Evolutionary conservation across 2,113 vertebrate species (phyloP).

Genomic region (Theristicus caerulescens): DNA sequence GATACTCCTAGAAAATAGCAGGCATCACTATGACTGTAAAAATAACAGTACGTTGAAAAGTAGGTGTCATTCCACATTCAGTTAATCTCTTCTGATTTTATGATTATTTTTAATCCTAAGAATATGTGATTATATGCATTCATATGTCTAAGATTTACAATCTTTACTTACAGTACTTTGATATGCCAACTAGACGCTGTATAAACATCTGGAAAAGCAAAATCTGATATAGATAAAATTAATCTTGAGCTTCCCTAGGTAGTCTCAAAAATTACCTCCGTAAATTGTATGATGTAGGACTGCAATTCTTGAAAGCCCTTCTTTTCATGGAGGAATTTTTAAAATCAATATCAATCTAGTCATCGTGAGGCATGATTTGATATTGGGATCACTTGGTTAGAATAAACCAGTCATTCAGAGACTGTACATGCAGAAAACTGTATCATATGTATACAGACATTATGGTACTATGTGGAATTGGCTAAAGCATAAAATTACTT

Average conservation of each 20-base stretch:
- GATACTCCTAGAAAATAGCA: neutral
- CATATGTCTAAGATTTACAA: neutral
- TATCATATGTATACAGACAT: neutral
- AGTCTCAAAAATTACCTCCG: neutral
- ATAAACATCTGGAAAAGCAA: neutral
- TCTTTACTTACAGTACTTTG: neutral
- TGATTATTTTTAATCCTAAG: neutral
- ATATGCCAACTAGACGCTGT: neutral
- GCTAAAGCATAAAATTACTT: neutral
- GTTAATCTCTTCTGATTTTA: neutral
- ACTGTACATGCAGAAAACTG: neutral
- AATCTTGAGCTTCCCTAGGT: neutral
- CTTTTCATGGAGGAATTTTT: neutral
- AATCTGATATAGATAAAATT: neutral
- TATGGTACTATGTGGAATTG: neutral
- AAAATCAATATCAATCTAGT: neutral
- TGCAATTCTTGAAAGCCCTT: neutral
- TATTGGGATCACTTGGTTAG: neutral
- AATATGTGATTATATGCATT: neutral
- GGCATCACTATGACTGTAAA: neutral
- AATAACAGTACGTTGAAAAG: neutral
- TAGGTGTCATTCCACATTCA: neutral
- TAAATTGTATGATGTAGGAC: neutral
- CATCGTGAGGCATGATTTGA: neutral
- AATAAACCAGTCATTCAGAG: neutral